A percentile compares a stretch with the other conserved stretches of the same genome.
Evolutionary conservation across 2,888 invertebrate species (phyloP).

Genomic region (Tenthredo distinguenda): DNA sequence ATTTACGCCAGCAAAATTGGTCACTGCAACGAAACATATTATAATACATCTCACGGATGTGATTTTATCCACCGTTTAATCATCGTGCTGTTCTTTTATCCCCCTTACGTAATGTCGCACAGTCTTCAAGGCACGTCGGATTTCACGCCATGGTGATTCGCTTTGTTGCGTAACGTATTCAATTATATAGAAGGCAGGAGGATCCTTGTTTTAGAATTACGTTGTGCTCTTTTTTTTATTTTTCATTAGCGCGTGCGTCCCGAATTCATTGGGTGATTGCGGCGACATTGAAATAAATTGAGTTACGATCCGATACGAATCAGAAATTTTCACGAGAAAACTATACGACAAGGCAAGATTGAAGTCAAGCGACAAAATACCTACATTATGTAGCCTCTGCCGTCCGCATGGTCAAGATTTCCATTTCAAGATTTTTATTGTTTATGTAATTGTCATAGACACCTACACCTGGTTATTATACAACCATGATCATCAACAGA

Average conservation of each 20-base stretch:
- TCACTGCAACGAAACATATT: neutral
- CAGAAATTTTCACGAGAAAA: neutral
- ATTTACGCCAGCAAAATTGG: neutral
- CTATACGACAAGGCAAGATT: neutral
- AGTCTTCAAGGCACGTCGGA: constrained; percentile 32
- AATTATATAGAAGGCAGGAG: constrained; percentile 20
- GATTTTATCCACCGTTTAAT: constrained; percentile 27
- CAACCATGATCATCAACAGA: neutral
- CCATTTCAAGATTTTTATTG: neutral
- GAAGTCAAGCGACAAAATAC: neutral
- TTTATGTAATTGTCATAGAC: neutral
- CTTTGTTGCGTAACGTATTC: constrained; percentile 33
- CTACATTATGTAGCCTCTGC: neutral
- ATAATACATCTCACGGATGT: constrained; percentile 3
- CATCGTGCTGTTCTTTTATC: constrained; percentile 13
- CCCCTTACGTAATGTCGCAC: constrained; percentile 4
- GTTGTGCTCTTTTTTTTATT: neutral
- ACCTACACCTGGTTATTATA: neutral
- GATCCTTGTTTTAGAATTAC: constrained; percentile 6
- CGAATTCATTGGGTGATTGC: constrained; percentile 17
- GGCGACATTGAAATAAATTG: constrained; percentile 32
- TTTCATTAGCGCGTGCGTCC: neutral
- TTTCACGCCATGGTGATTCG: constrained; percentile 39
- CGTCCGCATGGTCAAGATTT: neutral
- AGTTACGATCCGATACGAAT: constrained; percentile 8